Base-by-base conservation (phyloP, 2,113 vertebrate genomes). In the Pelobates fuscus region DNA sequence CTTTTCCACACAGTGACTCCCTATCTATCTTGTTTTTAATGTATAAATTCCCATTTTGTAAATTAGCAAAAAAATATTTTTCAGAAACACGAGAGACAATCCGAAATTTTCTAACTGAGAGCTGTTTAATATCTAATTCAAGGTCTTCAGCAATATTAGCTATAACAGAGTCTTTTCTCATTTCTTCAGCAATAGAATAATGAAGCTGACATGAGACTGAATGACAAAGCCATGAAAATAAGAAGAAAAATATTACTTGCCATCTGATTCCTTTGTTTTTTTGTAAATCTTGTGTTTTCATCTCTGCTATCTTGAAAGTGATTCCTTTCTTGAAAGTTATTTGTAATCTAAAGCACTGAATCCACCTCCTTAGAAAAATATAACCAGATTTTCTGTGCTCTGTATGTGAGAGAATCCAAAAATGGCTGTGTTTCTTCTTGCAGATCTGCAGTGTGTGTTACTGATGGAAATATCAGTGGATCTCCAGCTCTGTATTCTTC, bases 141-240 rank as follows among this genome's bases (percentile, higher is more conserved):
- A 96, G 70, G 60, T 93, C 88, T n/a, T 79, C 81, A 60, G 82
- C 54, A 70, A 94, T 71, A 75, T 94, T 84, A 64, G 21, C 54
- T 59, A 70, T 44, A 70, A 12, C 30, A 26, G 37, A 44, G 14
- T 81, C 86, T 23, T 49, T 79, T 26, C 72, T 77, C 77, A 75
- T 75, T 81, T 91, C 88, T 78, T 90, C 88, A 0, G 79, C 80
- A 75, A 89, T 78, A 10, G 84, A 82, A 75, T 88, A 89, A 2
- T 27, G 41, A 37, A 81, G 43, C 68, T 78, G 80, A 32, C 81
- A 76, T 14, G 82, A 10, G 78, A 84, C 76, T 78, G 65, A 84
- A 49, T 29, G 82, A 93, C 88, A 67, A 94, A 46, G 90, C 91
- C 72, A 94, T 84, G 43, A 67, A 46, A 67, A 52, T 52, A 67